Evolutionary conservation across 2,113 vertebrate genomes (phyloP), one percentile per base, ranked within the genome.

Genomic region (Crypturellus undulatus): DNA sequence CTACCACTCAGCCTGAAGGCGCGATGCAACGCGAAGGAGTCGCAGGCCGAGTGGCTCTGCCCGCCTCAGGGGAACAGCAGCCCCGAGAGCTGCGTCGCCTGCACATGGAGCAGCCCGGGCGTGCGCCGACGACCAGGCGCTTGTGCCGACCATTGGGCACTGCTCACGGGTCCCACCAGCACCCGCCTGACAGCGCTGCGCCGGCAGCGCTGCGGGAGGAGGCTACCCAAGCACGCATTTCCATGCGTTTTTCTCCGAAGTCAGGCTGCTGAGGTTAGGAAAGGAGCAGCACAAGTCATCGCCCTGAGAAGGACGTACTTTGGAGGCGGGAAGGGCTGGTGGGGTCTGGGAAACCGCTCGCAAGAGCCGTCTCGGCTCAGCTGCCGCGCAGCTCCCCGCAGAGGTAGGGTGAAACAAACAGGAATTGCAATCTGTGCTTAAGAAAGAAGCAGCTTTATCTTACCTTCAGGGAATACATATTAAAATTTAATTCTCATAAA

Each of bases 401-500:
- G 19, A 24, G 18, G 11, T 12, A 21, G 9, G 21, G 71, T 25
- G 36, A 52, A 58, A 42, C 52, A 21, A 59, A 30, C 16, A 60
- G 72, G 67, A 72, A 71, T 16, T 70, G 28, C 67, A 56, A 38
- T 70, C 68, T 84, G 26, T 16, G 68, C 3, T 63, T n/a, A 11
- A 77, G 42, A 60, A 28, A 88, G 47, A 24, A n/a, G 15, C 28
- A 59, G 45, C 43, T 72, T 62, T 12, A 34, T 11, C 36, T 34
- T 87, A 34, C 76, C 82, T 90, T 83, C 51, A 59, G 84, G 89
- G 71, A 95, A 51, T 65, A 43, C n/a, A 14, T 67, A 92, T 93
- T 76, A 93, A 97, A 96, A 92, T 90, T 89, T 92, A 83, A 93
- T 92, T 90, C 80, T 58, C 87, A 93, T 95, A 94, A 97, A 95